phyloP scores from a whole-genome alignment of 2,797 vertebrate species.

The Alosa sapidissima region DNA sequence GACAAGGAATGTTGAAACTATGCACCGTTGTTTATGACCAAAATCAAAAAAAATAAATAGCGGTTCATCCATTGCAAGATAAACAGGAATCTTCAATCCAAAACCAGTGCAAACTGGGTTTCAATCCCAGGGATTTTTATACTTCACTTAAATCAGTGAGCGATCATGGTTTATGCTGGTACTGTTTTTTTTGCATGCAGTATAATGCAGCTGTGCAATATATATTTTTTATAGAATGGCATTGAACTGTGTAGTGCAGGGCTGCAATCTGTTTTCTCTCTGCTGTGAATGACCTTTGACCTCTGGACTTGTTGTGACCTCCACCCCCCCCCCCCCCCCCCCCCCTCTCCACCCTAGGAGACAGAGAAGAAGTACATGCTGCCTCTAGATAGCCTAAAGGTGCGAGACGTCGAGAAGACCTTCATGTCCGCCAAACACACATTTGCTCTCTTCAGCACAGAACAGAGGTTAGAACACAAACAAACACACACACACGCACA shows the following conservation, averaged over 20 bases:
- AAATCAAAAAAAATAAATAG: not conserved
- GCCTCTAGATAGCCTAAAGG: conserved; percentile 84
- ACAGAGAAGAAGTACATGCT: conserved; percentile 90
- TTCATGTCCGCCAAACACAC: conserved; percentile 85
- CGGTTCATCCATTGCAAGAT: not conserved
- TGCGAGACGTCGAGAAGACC: conserved; percentile 82
- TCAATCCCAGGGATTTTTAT: not conserved
- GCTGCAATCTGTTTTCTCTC: conserved; percentile 4
- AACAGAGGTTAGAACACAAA: conserved; percentile 71
- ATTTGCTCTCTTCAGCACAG: conserved; percentile 91
- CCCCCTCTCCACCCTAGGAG: conserved; percentile 70
- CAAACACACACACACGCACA: not conserved
- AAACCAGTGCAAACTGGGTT: not conserved
- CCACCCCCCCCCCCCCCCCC: conserved; percentile 20
- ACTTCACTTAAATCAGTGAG: not conserved
- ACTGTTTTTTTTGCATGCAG: not conserved
- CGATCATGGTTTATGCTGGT: not conserved
- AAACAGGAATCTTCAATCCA: not conserved
- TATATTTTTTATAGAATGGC: not conserved
- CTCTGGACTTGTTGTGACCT: conserved; percentile 18
- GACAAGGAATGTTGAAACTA: not conserved
- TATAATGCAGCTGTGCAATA: not conserved
- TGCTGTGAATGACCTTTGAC: conserved; percentile 16
- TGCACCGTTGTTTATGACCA: not conserved
- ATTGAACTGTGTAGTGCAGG: not conserved